Evolutionary conservation across 2,888 invertebrate genomes (phyloP), one percentile per base, ranked within the genome.

Genomic region (Artemia sinica): DNA sequence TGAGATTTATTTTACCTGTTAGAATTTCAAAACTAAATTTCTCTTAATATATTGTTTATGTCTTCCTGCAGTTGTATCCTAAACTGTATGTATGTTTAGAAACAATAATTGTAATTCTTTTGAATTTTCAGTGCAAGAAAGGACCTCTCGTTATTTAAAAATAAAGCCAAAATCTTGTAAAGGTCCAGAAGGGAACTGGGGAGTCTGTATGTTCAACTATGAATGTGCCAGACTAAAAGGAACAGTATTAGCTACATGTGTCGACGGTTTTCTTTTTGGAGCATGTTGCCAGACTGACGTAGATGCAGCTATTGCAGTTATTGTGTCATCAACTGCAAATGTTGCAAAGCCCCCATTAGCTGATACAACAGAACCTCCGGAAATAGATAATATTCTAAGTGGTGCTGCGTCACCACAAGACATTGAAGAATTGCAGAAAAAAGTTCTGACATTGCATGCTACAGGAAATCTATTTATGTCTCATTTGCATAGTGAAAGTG

Each of bases 191-290:
- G 69, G 69, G 73, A 86, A 87, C 1, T 86, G 86, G 63, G 88
- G 87, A 58, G 86, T 90, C 75, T 92, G 92, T 78, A 92, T 92
- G 92, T 93, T 92, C 81, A 91, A 92, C 79, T 89, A 90, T 75
- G 91, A 92, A 76, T 92, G 92, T 76, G 81, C 82, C 1, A 86
- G 86, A 73, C 81, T 88, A 72, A 84, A 84, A 0, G 92, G 92
- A 0, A 85, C 87, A 76, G 87, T 91, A 73, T 88, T 92, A 0
- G 91, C 91, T 0, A 87, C 91, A 0, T 93, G 92, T 75, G 89
- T 91, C 86, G 91, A 92, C 75, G 90, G 92, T 0, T 90, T 90
- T 76, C 82, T 90, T n/a, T 91, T 91, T 75, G 92, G 92, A 2
- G 89, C 92, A 0, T 93, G 92, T 77, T 93, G 92, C 75, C 86